Evolutionary conservation across 2,888 invertebrate species (phyloP).

Genomic region (Acronicta leporina): DNA sequence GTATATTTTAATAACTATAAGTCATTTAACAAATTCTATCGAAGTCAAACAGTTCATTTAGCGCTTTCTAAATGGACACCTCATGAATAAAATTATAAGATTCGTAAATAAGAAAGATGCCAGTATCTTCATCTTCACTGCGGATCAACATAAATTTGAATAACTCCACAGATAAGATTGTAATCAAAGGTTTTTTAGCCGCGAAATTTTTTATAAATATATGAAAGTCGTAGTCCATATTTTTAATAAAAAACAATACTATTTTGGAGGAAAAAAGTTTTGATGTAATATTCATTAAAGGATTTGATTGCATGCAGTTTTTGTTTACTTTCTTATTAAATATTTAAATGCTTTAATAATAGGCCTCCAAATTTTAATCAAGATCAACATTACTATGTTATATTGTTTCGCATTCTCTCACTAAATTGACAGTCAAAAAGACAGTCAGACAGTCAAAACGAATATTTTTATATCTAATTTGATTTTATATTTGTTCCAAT

Average conservation of each 20-base stretch:
- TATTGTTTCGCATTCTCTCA: no score
- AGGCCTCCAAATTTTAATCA: not conserved
- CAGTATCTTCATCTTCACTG: conserved; percentile 49
- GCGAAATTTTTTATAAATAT: conserved; percentile 29
- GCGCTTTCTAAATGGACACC: conserved; percentile 52
- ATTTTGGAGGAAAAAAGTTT: conserved; percentile 5
- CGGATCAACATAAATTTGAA: conserved; percentile 69
- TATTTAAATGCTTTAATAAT: no score
- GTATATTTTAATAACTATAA: conserved; percentile 22
- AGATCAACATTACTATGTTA: no score
- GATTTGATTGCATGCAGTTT: not conserved
- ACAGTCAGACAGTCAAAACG: no score
- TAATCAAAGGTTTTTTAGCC: conserved; percentile 57
- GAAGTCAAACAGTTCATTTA: conserved; percentile 43
- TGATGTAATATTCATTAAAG: not conserved
- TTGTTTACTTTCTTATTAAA: not conserved
- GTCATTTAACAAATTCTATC: conserved; percentile 32
- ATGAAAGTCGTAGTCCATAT: conserved; percentile 29
- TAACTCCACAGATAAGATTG: conserved; percentile 56
- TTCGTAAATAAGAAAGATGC: conserved; percentile 58
- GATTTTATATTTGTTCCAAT: conserved; percentile 20
- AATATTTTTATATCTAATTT: not conserved
- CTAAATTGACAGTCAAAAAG: no score
- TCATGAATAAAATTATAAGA: conserved; percentile 65
- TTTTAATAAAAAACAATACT: conserved; percentile 12